Percentiles rank a stretch among this genome's conserved stretches.
These are phyloP conservation scores for Nasalis larvatus DNA, from an alignment of 2,113 vertebrate genomes.

Conservation along the genomic window DNA sequence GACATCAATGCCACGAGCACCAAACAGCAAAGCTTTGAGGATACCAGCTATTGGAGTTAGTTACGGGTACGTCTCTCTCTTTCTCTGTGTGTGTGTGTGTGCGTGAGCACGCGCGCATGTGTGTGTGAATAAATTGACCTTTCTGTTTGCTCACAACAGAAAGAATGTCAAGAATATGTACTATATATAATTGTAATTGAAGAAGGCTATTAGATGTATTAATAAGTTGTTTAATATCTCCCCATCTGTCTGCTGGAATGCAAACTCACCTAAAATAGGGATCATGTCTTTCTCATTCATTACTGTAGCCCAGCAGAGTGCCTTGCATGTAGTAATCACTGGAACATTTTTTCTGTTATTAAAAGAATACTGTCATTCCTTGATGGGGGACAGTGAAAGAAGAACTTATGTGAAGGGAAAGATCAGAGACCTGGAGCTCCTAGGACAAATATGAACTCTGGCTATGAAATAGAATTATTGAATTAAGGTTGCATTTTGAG, in stretches of 20 bases:
- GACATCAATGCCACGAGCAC: neutral
- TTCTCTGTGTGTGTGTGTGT: rapidly evolving
- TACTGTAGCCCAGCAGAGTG: neutral
- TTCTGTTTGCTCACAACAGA: neutral
- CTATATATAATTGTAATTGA: neutral
- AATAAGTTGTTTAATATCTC: neutral
- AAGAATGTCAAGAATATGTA: neutral
- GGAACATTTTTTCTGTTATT: neutral
- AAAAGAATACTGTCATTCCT: neutral
- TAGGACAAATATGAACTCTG: neutral
- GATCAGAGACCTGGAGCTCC: neutral
- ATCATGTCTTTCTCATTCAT: neutral
- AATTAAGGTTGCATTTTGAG: neutral
- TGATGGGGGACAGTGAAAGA: neutral
- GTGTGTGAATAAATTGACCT: neutral
- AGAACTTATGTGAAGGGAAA: neutral
- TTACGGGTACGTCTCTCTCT: neutral
- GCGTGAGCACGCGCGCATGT: rapidly evolving
- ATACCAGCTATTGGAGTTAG: neutral
- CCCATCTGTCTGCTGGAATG: neutral
- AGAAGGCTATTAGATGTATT: neutral
- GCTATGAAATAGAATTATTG: neutral
- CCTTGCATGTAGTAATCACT: neutral
- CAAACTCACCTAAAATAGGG: neutral
- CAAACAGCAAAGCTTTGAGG: neutral